phyloP scores from a whole-genome alignment of 2,113 vertebrate genomes.

The Xenopus borealis region DNA sequence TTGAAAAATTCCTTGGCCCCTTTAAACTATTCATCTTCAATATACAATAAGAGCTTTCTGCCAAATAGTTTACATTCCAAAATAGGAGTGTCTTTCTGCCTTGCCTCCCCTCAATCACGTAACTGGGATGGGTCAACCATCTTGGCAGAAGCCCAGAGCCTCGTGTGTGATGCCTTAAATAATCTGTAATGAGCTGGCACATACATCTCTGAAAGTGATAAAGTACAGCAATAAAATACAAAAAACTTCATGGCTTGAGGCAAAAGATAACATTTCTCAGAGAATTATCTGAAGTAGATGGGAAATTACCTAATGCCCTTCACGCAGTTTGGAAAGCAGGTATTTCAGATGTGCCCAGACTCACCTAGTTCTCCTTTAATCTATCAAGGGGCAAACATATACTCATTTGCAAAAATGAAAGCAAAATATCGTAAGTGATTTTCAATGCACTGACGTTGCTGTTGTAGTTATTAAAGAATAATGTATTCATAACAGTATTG shows the following conservation, averaged over 20 bases:
- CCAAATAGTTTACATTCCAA: no score
- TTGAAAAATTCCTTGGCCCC: no score
- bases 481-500: no score
- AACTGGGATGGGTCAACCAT: no score
- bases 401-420: neutral
- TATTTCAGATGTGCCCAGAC: conserved; percentile 40
- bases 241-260: conserved; percentile 6
- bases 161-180: neutral
- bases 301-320: conserved; percentile 36
- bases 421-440: no score
- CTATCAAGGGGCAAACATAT: conserved; percentile 19
- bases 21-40: no score
- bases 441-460: no score
- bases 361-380: conserved; percentile 31
- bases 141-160: no score
- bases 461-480: no score
- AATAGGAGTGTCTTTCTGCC: no score
- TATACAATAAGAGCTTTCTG: no score
- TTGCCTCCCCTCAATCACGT: no score
- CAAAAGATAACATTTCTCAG: conserved; percentile 34
- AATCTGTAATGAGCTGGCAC: neutral
- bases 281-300: conserved; percentile 19
- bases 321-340: conserved; percentile 34
- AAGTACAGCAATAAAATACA: conserved; percentile 5
- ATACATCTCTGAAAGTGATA: conserved; percentile 13